These are phyloP conservation scores for Muscidifurax raptorellus DNA, from an alignment of 1,140 invertebrate genomes.

Conservation along the genomic window DNA sequence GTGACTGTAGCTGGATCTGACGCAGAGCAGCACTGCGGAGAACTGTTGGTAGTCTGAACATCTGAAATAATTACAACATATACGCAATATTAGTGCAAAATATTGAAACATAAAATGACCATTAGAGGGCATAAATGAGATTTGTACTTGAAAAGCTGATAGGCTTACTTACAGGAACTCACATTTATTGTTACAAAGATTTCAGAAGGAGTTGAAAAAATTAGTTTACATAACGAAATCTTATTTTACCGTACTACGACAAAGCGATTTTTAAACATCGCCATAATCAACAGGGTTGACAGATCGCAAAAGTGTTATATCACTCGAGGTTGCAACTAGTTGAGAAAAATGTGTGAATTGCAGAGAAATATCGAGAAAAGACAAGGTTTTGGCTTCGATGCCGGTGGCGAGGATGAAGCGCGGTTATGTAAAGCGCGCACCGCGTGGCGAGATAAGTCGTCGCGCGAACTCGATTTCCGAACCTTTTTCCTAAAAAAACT, in stretches of 20 bases:
- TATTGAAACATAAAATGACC: not conserved
- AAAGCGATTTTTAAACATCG: too few relatives aligned
- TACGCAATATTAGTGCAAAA: not conserved
- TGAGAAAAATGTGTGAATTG: not conserved
- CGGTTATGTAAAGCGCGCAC: slow-evolving; percentile 43
- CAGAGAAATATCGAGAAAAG: not conserved
- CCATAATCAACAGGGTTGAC: too few relatives aligned
- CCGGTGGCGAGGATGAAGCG: not conserved
- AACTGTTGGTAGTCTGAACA: slow-evolving; percentile 49
- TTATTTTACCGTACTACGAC: too few relatives aligned
- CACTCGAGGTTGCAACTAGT: not conserved
- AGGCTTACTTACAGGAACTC: too few relatives aligned
- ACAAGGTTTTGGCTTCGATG: not conserved
- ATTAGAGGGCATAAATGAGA: too few relatives aligned
- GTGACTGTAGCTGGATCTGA: slow-evolving; percentile 28
- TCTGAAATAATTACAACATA: slow-evolving; percentile 27
- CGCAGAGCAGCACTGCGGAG: slow-evolving; percentile 32
- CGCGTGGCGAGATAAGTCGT: slow-evolving; percentile 37
- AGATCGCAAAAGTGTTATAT: not conserved
- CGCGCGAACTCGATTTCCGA: not conserved
- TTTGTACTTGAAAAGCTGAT: too few relatives aligned
- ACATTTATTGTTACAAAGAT: too few relatives aligned
- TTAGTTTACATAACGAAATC: too few relatives aligned
- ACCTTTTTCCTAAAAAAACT: not conserved
- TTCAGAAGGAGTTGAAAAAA: too few relatives aligned